A percentile compares a stretch with the other conserved stretches of the same genome.
Evolutionary conservation across 2,888 invertebrate species (phyloP).

Genomic region (Apodemia mormo): DNA sequence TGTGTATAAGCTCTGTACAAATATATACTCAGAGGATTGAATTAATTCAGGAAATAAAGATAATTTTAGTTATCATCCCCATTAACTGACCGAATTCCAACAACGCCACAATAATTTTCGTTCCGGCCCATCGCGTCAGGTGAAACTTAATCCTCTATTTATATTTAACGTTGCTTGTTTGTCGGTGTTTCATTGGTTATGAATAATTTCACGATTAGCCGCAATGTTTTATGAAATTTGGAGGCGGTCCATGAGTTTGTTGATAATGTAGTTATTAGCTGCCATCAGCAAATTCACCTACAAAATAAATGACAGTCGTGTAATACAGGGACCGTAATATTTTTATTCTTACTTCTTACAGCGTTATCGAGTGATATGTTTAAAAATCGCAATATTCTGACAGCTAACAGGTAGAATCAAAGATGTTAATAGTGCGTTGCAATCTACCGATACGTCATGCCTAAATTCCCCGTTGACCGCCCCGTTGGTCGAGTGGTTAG

Average conservation of each 20-base stretch:
- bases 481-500: too few relatives aligned
- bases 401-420: too few relatives aligned
- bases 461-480: too few relatives aligned
- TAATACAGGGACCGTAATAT: too few relatives aligned
- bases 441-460: too few relatives aligned
- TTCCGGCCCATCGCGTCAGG: not conserved
- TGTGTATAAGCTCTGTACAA: too few relatives aligned
- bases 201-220: conserved; percentile 8
- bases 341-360: too few relatives aligned
- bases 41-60: not conserved
- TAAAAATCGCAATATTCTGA: too few relatives aligned
- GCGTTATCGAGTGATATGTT: too few relatives aligned
- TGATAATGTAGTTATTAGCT: not conserved
- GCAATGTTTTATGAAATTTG: not conserved
- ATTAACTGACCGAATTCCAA: conserved; percentile 8
- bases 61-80: conserved; percentile 15
- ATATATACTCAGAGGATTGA: not conserved
- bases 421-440: too few relatives aligned
- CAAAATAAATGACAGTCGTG: too few relatives aligned
- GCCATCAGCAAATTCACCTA: not conserved
- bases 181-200: not conserved
- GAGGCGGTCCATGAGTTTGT: not conserved
- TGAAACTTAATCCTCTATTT: not conserved
- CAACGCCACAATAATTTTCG: not conserved
- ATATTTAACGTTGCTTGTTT: not conserved